Conservation (phyloP, 2,797 vertebrate genomes). For the Phoeniculus purpureus region DNA sequence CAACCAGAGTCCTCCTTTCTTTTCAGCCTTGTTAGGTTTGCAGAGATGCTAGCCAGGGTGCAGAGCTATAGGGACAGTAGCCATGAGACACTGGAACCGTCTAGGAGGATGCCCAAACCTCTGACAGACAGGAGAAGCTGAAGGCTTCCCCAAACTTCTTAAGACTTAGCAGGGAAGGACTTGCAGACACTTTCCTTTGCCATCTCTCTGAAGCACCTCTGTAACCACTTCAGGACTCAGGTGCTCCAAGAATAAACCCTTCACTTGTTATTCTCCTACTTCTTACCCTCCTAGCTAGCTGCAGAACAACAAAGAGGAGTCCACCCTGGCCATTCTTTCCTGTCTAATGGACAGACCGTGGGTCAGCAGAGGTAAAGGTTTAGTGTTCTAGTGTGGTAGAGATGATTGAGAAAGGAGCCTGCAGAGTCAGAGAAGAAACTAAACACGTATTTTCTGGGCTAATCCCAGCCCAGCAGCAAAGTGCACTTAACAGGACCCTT, state of each 20-base stretch:
- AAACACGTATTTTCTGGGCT: no score
- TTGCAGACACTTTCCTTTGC: not conserved
- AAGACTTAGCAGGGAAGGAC: not conserved
- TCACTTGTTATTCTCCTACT: not conserved
- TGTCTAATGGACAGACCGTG: not conserved
- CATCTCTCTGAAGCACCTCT: not conserved
- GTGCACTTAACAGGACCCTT: constrained; percentile 25
- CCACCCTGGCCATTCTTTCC: not conserved
- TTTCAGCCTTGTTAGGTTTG: not conserved
- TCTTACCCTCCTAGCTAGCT: not conserved
- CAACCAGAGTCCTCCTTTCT: not conserved
- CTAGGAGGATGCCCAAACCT: not conserved
- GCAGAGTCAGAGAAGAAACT: not conserved
- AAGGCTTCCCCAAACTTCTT: not conserved
- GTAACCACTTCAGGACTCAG: not conserved
- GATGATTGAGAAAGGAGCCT: not conserved
- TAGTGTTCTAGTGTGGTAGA: not conserved
- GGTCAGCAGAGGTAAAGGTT: not conserved
- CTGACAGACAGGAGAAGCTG: accelerated
- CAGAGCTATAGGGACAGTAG: not conserved
- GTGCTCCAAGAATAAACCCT: not conserved
- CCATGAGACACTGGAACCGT: not conserved
- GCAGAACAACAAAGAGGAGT: not conserved
- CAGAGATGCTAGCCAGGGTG: not conserved
- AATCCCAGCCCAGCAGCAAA: not conserved